phyloP scores from a whole-genome alignment of 1,140 invertebrate species.

The Drosophila willistoni region DNA sequence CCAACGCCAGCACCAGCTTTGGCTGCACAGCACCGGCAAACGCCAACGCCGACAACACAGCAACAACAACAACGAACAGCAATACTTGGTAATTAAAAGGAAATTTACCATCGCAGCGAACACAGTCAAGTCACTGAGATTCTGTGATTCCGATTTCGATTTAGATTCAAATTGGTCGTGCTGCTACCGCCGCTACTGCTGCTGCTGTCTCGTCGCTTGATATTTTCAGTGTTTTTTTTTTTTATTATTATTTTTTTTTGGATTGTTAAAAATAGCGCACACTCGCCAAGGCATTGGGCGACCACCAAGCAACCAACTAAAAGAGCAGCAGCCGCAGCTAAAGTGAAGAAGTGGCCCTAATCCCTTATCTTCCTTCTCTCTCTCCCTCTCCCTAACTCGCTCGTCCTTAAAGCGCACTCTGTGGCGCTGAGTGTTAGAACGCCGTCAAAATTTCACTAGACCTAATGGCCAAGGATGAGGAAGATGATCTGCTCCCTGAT shows the following conservation, averaged over 20 bases:
- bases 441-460: conserved; percentile 79
- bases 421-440: conserved; percentile 33
- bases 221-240: conserved; percentile 8
- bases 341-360: neutral
- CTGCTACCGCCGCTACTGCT: neutral
- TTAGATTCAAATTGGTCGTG: conserved; percentile 46
- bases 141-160: conserved; percentile 41
- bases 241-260: conserved; percentile 20
- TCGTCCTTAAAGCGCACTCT: conserved; percentile 12
- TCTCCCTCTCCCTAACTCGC: neutral
- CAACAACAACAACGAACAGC: conserved; percentile 33
- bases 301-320: neutral
- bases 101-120: conserved; percentile 44
- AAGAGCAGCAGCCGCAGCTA: neutral
- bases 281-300: conserved; percentile 19
- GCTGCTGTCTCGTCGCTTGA: conserved; percentile 5
- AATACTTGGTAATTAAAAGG: conserved; percentile 73
- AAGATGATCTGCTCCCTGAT: conserved; percentile 92
- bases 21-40: conserved; percentile 54
- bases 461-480: conserved; percentile 89
- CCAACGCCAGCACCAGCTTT: conserved; percentile 33
- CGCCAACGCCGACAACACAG: conserved; percentile 18
- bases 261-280: conserved; percentile 62
- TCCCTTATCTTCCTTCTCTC: neutral
- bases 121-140: conserved; percentile 14